Evolutionary conservation across 2,113 vertebrate genomes (phyloP), one percentile per base, ranked within the genome.

Genomic region (Azemiops feae): DNA sequence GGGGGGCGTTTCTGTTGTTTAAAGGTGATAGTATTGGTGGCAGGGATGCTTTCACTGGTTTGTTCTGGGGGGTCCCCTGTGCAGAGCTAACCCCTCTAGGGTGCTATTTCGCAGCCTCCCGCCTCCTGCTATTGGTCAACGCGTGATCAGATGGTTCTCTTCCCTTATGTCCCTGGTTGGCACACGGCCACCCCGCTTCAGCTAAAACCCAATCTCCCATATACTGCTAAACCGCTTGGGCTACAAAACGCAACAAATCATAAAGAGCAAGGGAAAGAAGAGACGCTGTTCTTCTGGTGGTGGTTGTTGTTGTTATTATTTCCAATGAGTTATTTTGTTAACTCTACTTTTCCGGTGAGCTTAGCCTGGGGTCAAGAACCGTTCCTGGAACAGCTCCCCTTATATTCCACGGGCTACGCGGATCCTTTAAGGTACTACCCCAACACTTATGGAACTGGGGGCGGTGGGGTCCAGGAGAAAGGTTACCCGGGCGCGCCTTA

Each of bases 211-310:
- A 99, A 99, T 99, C 99, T 99, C 99, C 98, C 98, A 99, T 99
- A 99, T 99, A 98, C 98, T 98, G 98, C 98, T 98, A 99, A 99
- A 98, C 97, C 99, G 98, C 98, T 99, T 98, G 98, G 99, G 99
- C 98, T 99, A 99, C 99, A 99, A 99, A 99, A 99, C 99, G 99
- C 98, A 99, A 99, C 99, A 99, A 99, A 99, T 99, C 99, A 99
- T 99, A 99, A 99, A 98, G 97, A 98, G 98, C 98, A 98, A 98
- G 98, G 96, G 96, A 95, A 98, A 98, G 98, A 98, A 98, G 97
- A 94, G 97, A 97, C 96, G 98, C 98, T 98, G 92, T 60, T 93
- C 69, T 85, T 86, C 88, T 58, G 92, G 16, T 52, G 0, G 0
- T 47, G 1, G 1, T 92, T 60, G 52, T 92, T 52, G 47, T 91